These are phyloP conservation scores for Amia ocellicauda DNA, from an alignment of 2,113 vertebrate species.

Conservation along the genomic window DNA sequence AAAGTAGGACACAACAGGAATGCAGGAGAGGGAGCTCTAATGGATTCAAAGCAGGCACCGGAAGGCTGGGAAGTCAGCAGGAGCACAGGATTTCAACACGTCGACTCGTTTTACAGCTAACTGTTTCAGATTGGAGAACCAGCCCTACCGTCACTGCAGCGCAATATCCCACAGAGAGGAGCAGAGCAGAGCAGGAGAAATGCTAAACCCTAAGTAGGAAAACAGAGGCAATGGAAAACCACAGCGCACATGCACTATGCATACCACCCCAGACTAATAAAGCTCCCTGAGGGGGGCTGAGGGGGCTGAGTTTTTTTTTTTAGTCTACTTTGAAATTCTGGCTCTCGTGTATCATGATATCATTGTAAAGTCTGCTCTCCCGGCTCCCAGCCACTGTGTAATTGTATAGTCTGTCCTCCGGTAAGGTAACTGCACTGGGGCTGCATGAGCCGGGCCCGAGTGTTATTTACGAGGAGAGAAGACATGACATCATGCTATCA, in stretches of 20 bases:
- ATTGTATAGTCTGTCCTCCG: conserved; percentile 28
- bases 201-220: too few species aligned
- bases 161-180: too few species aligned
- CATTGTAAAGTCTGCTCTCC: conserved; percentile 28
- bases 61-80: neutral
- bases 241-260: too few species aligned
- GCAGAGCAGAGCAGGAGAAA: too few species aligned
- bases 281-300: neutral
- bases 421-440: neutral
- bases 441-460: neutral
- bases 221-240: too few species aligned
- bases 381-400: conserved; percentile 1
- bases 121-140: too few species aligned
- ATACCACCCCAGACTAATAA: too few species aligned
- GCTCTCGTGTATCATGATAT: conserved; percentile 15
- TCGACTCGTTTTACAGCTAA: neutral
- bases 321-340: neutral
- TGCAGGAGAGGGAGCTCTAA: too few species aligned
- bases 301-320: neutral
- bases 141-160: too few species aligned
- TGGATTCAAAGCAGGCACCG: too few species aligned
- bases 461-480: neutral
- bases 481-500: conserved; percentile 16
- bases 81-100: neutral
- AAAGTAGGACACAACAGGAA: too few species aligned